Evolutionary conservation across 2,888 invertebrate species (phyloP), one percentile per base, ranked within the genome.

Genomic region (Cheilosia impressa): DNA sequence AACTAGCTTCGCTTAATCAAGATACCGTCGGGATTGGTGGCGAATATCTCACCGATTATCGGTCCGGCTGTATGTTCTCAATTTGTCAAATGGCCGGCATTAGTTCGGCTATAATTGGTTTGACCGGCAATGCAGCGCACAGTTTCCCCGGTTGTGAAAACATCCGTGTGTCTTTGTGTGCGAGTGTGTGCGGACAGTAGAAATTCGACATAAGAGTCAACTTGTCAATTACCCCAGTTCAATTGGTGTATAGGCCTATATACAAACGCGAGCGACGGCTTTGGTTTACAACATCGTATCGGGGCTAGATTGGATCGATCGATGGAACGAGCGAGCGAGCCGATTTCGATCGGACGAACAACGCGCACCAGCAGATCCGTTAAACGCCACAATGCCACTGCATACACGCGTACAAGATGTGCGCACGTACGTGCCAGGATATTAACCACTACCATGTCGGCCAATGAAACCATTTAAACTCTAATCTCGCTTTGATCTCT

Each of bases 21-120:
- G 84, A 84, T 84, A 84, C 79, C 84, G 80, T 84, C 84, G 79
- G 69, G 68, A 72, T 68, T 77, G 72, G 85, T 63, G 81, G 85
- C 62, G 72, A 85, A 81, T 85, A 81, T 85, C 85, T 80, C 72
- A 81, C 85, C 80, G 85, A 85, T 85, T 85, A 77, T 62, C 65
- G 53, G 71, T 31, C 62, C 58, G 66, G 69, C 63, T 65, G 13
- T 13, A 72, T 85, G 85, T 85, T 85, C 66, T 57, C 85, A 85
- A 85, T 85, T 85, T 85, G 85, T 85, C 81, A 81, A 81, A 85
- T 81, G 72, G 85, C 55, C 43, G 72, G 71, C 85, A 85, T 81
- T 85, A 85, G 62, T 80, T 85, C 73, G 7, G 66, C 43, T 68
- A 63, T 85, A 81, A 85, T 85, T 85, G 85, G 76, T 76, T 52